These are phyloP conservation scores for Formica aserva DNA, from an alignment of 2,888 invertebrate species.

Conservation along the genomic window DNA sequence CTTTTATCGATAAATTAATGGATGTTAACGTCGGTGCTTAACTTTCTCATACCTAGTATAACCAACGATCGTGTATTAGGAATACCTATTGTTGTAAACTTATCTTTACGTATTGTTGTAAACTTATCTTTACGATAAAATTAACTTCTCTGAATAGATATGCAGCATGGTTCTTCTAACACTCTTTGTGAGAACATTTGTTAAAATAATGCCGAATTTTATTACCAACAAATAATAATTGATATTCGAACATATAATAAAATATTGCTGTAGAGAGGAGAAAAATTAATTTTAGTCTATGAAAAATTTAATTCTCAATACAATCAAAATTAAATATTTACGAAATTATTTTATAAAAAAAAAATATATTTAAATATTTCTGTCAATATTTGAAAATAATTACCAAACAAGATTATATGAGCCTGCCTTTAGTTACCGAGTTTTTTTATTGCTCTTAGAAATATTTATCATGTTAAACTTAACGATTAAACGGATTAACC, in stretches of 20 bases:
- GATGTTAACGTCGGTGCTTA: slow-evolving; percentile 46
- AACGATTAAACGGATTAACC: slow-evolving; percentile 15
- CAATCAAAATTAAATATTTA: background rate
- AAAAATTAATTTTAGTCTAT: background rate
- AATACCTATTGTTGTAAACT: slow-evolving; percentile 2
- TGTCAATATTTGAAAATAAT: slow-evolving; percentile 23
- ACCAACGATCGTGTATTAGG: slow-evolving; percentile 21
- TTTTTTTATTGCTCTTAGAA: background rate
- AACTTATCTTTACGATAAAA: slow-evolving; percentile 19
- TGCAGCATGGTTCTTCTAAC: background rate
- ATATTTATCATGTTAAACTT: background rate
- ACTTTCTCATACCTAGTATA: slow-evolving; percentile 30
- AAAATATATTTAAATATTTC: background rate
- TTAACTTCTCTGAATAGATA: background rate
- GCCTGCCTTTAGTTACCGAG: background rate
- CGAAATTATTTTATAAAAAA: background rate
- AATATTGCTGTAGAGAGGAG: background rate
- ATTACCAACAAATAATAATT: background rate
- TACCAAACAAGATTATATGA: background rate
- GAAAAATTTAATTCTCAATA: background rate
- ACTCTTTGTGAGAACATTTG: background rate
- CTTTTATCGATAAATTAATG: slow-evolving; percentile 54
- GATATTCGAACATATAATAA: background rate
- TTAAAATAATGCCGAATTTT: background rate
- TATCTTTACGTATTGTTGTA: background rate